phyloP scores from a whole-genome alignment of 2,113 vertebrate species.

The Xerus inauris region DNA sequence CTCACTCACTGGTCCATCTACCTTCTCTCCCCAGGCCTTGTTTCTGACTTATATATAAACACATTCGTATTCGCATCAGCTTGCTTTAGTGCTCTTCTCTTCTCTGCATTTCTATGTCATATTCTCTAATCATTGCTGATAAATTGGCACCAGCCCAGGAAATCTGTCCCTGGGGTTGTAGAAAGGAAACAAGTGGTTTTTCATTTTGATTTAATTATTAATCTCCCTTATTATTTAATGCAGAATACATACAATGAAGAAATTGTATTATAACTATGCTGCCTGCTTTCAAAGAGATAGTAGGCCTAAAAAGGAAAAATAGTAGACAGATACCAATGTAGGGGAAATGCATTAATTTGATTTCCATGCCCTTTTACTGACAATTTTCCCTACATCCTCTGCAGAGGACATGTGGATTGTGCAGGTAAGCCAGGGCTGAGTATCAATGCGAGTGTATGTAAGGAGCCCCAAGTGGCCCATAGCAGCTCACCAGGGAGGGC shows the following conservation, averaged over 20 bases:
- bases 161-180: conserved; percentile 18
- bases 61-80: not conserved
- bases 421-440: not conserved
- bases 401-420: not conserved
- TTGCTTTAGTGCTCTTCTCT: not conserved
- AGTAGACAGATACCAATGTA: not conserved
- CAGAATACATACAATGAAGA: not conserved
- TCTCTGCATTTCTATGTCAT: not conserved
- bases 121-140: not conserved
- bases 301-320: not conserved
- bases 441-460: not conserved
- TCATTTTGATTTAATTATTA: conserved; percentile 74
- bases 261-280: not conserved
- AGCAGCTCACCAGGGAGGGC: not conserved
- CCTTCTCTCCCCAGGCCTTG: conserved; percentile 13
- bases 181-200: conserved; percentile 68
- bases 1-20: not conserved
- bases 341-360: conserved; percentile 32
- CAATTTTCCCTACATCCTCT: not conserved
- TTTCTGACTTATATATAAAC: not conserved
- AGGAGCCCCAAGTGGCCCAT: not conserved
- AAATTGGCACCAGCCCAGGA: conserved; percentile 32
- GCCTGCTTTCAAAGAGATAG: not conserved
- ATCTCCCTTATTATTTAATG: conserved; percentile 71
- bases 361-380: conserved; percentile 16